Evolutionary conservation across 53 echinoderm and acorn worm species (phyloP).

Genomic region (Temnopleurus reevesii): DNA sequence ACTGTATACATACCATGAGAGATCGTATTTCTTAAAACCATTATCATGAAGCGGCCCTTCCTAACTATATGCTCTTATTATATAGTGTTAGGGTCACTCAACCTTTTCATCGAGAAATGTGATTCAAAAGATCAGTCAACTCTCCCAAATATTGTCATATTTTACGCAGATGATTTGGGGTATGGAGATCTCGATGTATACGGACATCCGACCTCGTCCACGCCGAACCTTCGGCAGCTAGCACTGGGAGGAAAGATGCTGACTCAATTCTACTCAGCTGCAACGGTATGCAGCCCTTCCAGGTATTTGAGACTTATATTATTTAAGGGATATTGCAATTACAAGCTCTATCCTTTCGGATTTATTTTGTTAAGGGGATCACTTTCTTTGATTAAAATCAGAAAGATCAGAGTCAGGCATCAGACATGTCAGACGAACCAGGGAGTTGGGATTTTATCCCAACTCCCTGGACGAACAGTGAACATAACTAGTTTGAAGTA

Average conservation of each 20-base stretch:
- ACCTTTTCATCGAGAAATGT: background rate
- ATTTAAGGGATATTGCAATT: too few relatives aligned
- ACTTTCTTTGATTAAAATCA: too few relatives aligned
- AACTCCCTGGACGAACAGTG: too few relatives aligned
- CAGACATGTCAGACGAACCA: too few relatives aligned
- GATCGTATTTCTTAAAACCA: too few relatives aligned
- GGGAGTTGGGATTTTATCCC: too few relatives aligned
- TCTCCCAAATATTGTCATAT: slow-evolving; percentile 71
- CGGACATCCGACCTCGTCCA: slow-evolving; percentile 80
- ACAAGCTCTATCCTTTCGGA: too few relatives aligned
- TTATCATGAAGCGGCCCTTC: background rate
- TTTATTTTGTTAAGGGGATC: too few relatives aligned
- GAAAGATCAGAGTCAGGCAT: too few relatives aligned
- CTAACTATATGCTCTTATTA: background rate
- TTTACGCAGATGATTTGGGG: slow-evolving; percentile 79
- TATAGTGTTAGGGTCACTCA: background rate
- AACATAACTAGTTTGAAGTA: too few relatives aligned
- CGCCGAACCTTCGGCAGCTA: slow-evolving; percentile 69
- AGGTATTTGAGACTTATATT: slow-evolving; percentile 45
- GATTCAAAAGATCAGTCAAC: background rate
- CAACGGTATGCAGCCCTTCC: slow-evolving; percentile 84
- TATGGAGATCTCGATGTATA: slow-evolving; percentile 76
- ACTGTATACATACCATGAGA: too few relatives aligned
- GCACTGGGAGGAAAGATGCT: slow-evolving; percentile 67
- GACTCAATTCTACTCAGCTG: slow-evolving; percentile 79